Percentiles rank a stretch among this genome's conserved stretches.
Evolutionary conservation across 2,797 vertebrate species (phyloP).

Genomic region (Pangasius larnaudii): DNA sequence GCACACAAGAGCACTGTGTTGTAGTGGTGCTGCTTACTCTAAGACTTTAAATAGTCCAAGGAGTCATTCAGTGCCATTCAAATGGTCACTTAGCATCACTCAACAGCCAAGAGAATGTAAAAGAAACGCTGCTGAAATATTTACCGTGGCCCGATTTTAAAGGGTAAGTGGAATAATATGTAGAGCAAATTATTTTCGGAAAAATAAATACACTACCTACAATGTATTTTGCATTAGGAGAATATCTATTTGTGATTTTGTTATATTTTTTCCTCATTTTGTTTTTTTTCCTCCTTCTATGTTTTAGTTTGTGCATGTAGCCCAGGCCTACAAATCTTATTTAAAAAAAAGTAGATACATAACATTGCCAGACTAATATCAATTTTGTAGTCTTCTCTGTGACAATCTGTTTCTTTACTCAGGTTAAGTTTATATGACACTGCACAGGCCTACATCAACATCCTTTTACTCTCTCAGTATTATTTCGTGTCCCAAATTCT

Average conservation of each 20-base stretch:
- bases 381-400: not conserved
- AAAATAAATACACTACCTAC: too few species aligned
- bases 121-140: slow-evolving; percentile 38
- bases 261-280: not conserved
- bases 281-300: not conserved
- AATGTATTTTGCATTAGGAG: not conserved
- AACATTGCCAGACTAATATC: not conserved
- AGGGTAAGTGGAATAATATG: slow-evolving; percentile 27
- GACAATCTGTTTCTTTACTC: not conserved
- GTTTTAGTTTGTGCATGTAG: not conserved
- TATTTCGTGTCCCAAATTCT: slow-evolving; percentile 56
- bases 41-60: slow-evolving; percentile 39
- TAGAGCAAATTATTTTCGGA: not conserved
- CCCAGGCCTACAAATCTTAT: not conserved
- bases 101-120: slow-evolving; percentile 16
- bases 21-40: slow-evolving; percentile 39
- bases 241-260: not conserved
- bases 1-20: slow-evolving; percentile 31
- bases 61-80: slow-evolving; percentile 42
- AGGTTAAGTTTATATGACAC: not conserved
- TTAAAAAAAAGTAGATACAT: not conserved
- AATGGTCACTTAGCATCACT: slow-evolving; percentile 44
- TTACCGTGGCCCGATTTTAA: slow-evolving; percentile 40
- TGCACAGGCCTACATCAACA: slow-evolving; percentile 6
- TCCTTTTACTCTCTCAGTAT: slow-evolving; percentile 39